Evolutionary conservation across 92 coral and sea anemone species (phyloP), one percentile per base, ranked within the genome.

Genomic region (Phenganax marumi): DNA sequence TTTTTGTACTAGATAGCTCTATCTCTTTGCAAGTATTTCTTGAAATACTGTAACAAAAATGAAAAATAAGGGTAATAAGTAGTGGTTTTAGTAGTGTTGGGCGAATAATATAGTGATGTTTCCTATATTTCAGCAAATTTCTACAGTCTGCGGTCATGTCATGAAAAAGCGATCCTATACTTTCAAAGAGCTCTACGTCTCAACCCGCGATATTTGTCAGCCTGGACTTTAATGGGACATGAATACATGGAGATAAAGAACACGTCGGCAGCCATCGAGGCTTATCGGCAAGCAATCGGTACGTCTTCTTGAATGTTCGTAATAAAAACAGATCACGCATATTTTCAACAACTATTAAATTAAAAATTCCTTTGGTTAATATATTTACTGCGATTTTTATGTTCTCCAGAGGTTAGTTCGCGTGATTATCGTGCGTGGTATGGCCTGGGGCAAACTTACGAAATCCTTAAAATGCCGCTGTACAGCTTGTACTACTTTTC

Each of bases 381-480:
- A 0, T 14, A 0, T 58, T 7, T 23, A 7, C 19, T 25, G 2
- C 72, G 72, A 23, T 14, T 65, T 84, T 39, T 24, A 18, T 56
- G 7, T 87, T 84, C 73, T 64, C 10, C 81, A 94, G 98, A 94
- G 87, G 93, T 92, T 2, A 94, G 89, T 71, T 83, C 82, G 55
- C 85, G 94, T 23, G 98, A 94, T 80, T 94, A 94, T 73, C 89
- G 98, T 53, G 98, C 98, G 0, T 94, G 98, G 98, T 94, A 94
- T 86, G 98, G 98, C 17, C 84, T 94, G 71, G 98, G 98, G 24
- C 98, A 94, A 56, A 94, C 97, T 0, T 94, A 94, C 53, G 98
- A 94, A 81, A 90, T 94, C 70, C 91, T 94, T 9, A 92, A 94
- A 82, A 94, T 94, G 98, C 93, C 98, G 72, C 91, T 84, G 70